Evolutionary conservation across 2,888 invertebrate genomes (phyloP).

Genomic region (Drosophila nr. fundita): DNA sequence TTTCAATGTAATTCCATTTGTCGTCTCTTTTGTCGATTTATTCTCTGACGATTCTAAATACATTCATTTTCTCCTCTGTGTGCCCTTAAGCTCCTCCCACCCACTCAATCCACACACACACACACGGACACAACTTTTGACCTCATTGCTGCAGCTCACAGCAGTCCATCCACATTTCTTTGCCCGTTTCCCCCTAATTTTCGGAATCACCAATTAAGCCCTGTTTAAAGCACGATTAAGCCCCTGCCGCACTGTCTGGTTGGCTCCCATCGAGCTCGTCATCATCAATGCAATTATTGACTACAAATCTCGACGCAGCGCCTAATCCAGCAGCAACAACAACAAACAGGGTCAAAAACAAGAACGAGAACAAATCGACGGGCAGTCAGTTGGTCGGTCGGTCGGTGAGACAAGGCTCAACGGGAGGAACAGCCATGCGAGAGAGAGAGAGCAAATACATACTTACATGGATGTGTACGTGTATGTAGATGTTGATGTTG

Average conservation of each 20-base stretch:
- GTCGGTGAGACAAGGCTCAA: slow-evolving; percentile 36
- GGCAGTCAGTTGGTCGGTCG: slow-evolving; percentile 42
- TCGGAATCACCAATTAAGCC: slow-evolving; percentile 74
- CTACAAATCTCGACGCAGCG: slow-evolving; percentile 70
- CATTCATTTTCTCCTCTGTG: slow-evolving; percentile 13
- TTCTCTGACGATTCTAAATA: slow-evolving; percentile 19
- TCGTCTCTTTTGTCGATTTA: neutral
- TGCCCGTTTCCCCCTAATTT: slow-evolving; percentile 14
- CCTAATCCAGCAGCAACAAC: slow-evolving; percentile 51
- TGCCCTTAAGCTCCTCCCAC: neutral
- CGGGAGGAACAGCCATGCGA: neutral
- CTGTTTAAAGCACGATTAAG: slow-evolving; percentile 78
- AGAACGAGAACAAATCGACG: slow-evolving; percentile 39
- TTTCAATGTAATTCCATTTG: slow-evolving; percentile 9
- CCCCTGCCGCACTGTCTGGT: slow-evolving; percentile 7
- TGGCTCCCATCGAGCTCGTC: slow-evolving; percentile 44
- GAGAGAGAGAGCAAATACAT: neutral
- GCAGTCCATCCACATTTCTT: neutral
- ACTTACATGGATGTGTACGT: neutral
- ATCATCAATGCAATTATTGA: slow-evolving; percentile 78
- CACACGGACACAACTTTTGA: slow-evolving; percentile 23
- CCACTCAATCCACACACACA: neutral
- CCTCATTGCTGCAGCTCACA: slow-evolving; percentile 23
- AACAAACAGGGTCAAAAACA: slow-evolving; percentile 17
- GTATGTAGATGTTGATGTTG: neutral